Percentiles rank a stretch among this genome's conserved stretches.
Evolutionary conservation across 1,140 invertebrate species (phyloP).

Genomic region (Cydia fagiglandana): DNA sequence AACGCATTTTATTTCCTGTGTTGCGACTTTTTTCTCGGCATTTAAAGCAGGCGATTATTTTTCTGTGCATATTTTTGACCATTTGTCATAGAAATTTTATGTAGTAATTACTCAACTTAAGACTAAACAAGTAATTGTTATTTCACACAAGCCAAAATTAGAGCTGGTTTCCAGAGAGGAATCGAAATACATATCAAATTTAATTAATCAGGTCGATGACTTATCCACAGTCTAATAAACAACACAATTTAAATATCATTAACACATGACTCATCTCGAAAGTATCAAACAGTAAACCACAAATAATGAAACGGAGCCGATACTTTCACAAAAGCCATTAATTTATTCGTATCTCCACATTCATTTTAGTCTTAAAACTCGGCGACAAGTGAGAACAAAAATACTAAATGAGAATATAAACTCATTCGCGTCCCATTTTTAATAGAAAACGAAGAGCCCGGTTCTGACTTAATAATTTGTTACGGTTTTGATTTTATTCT

Average conservation of each 20-base stretch:
- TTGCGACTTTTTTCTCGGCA: no score
- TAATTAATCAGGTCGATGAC: neutral
- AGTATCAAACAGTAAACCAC: constrained; percentile 20
- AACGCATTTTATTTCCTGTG: no score
- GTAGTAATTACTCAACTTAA: no score
- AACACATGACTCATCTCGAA: constrained; percentile 22
- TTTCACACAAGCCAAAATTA: no score
- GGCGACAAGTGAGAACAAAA: constrained; percentile 20
- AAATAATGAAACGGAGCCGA: constrained; percentile 15
- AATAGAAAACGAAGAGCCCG: constrained; percentile 4
- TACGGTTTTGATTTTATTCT: no score
- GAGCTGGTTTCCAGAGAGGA: no score
- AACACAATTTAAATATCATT: neutral
- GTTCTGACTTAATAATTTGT: no score
- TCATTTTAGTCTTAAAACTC: constrained; percentile 24
- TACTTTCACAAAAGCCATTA: constrained; percentile 21
- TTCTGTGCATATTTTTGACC: no score
- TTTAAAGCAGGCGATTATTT: no score
- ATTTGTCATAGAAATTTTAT: no score
- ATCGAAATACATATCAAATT: neutral
- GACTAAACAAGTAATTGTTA: no score
- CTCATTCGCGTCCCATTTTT: constrained; percentile 26
- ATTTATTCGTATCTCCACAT: neutral
- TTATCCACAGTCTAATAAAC: neutral
- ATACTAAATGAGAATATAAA: constrained; percentile 24